A percentile compares a stretch with the other conserved stretches of the same genome.
Conservation (phyloP, 2,888 invertebrate genomes). For the Cosmopolites sordidus region DNA sequence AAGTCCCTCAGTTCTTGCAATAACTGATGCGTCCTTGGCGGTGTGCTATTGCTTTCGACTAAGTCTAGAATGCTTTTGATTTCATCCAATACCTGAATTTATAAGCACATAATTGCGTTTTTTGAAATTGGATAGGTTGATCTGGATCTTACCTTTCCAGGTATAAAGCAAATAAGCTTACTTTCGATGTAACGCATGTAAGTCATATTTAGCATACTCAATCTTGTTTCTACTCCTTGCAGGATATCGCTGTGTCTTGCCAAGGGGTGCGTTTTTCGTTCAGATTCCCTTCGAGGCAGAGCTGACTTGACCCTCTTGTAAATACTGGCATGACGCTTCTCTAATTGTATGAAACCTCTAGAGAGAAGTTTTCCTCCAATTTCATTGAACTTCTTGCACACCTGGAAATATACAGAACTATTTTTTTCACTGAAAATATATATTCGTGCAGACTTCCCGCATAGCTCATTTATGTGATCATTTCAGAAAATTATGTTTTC, state of each 20-base stretch:
- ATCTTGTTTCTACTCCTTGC: constrained; percentile 83
- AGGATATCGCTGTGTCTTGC: constrained; percentile 87
- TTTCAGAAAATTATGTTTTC: too few relatives aligned
- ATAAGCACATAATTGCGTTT: too few relatives aligned
- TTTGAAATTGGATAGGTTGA: too few relatives aligned
- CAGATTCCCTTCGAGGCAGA: constrained; percentile 84
- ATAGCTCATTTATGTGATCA: too few relatives aligned
- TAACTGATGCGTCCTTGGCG: constrained; percentile 69
- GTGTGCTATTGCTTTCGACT: constrained; percentile 62
- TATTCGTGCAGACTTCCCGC: too few relatives aligned
- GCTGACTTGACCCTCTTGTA: constrained; percentile 76
- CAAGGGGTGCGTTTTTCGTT: constrained; percentile 77
- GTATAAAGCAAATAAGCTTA: constrained; percentile 85
- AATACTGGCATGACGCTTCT: constrained; percentile 69
- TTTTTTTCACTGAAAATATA: not conserved
- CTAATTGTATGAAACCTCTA: constrained; percentile 76
- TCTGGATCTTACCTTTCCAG: constrained; percentile 85
- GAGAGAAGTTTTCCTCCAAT: constrained; percentile 73
- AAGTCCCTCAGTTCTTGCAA: constrained; percentile 86
- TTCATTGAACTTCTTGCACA: constrained; percentile 71
- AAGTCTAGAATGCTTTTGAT: constrained; percentile 68
- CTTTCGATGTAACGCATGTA: constrained; percentile 83
- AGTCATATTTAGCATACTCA: constrained; percentile 91
- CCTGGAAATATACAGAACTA: constrained; percentile 51
- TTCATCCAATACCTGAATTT: constrained; percentile 89